phyloP scores from a whole-genome alignment of 2,797 vertebrate species.

The Gymnocypris eckloni region DNA sequence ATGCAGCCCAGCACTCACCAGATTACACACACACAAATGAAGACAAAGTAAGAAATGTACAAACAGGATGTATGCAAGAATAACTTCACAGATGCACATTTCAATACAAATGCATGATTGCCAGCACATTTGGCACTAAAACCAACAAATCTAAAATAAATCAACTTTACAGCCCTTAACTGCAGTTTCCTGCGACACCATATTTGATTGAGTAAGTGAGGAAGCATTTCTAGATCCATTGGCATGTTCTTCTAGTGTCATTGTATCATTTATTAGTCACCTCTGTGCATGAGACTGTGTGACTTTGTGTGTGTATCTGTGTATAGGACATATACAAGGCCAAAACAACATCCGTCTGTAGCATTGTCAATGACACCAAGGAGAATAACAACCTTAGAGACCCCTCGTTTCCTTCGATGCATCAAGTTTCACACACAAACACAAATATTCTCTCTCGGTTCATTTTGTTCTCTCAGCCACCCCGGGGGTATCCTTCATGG shows the following conservation, averaged over 20 bases:
- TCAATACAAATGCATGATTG: slow-evolving; percentile 29
- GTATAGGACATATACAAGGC: slow-evolving; percentile 39
- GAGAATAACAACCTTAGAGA: slow-evolving; percentile 62
- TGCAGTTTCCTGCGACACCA: not conserved
- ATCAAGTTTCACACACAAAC: slow-evolving; percentile 54
- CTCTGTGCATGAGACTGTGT: slow-evolving; percentile 61
- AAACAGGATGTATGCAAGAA: slow-evolving; percentile 48
- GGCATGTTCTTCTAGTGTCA: not conserved
- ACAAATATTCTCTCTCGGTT: slow-evolving; percentile 63
- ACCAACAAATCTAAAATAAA: no score
- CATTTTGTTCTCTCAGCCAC: slow-evolving; percentile 59
- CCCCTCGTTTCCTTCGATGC: slow-evolving; percentile 40
- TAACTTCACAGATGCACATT: slow-evolving; percentile 31
- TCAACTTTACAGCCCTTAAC: not conserved
- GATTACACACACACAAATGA: slow-evolving; percentile 42
- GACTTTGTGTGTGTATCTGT: slow-evolving; percentile 54
- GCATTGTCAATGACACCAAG: slow-evolving; percentile 56
- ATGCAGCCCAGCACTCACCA: slow-evolving; percentile 24
- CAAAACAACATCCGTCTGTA: slow-evolving; percentile 57
- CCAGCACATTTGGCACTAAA: not conserved
- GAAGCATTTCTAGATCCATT: slow-evolving; percentile 12
- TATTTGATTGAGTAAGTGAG: not conserved
- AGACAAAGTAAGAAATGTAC: slow-evolving; percentile 49
- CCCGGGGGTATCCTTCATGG: slow-evolving; percentile 68
- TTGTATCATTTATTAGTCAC: slow-evolving; percentile 21